These are phyloP conservation scores for Phacellophora camtschatica DNA, from an alignment of 30 jellyfish, hydroid and myxozoan species.

Conservation along the genomic window DNA sequence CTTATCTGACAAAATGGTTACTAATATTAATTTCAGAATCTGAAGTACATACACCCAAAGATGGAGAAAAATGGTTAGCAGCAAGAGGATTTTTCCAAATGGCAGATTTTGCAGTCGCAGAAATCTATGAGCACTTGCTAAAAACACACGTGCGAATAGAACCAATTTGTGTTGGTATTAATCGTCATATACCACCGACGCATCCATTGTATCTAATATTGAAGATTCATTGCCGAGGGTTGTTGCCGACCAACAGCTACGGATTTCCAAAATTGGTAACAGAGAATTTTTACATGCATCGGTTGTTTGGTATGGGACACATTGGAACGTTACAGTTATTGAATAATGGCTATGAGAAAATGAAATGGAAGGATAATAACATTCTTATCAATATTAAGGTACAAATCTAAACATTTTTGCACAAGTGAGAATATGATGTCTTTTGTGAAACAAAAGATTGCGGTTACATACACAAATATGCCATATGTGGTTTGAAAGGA, in stretches of 20 bases:
- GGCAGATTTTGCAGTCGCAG: slow-evolving; percentile 87
- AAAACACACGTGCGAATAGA: slow-evolving; percentile 85
- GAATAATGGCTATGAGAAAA: slow-evolving; percentile 72
- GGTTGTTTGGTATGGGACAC: slow-evolving; percentile 88
- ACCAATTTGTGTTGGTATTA: slow-evolving; percentile 77
- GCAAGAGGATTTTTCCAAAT: slow-evolving; percentile 78
- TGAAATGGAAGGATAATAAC: slow-evolving; percentile 73
- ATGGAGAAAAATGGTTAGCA: slow-evolving; percentile 74
- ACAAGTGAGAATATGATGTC: too few relatives aligned
- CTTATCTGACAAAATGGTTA: too few relatives aligned
- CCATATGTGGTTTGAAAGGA: too few relatives aligned
- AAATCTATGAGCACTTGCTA: slow-evolving; percentile 79
- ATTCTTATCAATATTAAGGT: slow-evolving; percentile 50
- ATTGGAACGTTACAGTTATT: slow-evolving; percentile 65
- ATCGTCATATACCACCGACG: slow-evolving; percentile 70
- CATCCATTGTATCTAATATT: slow-evolving; percentile 80
- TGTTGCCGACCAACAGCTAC: slow-evolving; percentile 59
- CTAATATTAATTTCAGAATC: slow-evolving; percentile 31
- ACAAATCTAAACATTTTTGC: neutral
- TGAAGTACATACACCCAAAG: slow-evolving; percentile 74
- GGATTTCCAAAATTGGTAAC: slow-evolving; percentile 72
- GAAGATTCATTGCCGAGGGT: slow-evolving; percentile 83
- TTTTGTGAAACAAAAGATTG: too few relatives aligned
- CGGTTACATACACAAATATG: too few relatives aligned
- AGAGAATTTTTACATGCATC: slow-evolving; percentile 70